A percentile compares a stretch with the other conserved stretches of the same genome.
These are phyloP conservation scores for Chromobotia macracanthus DNA, from an alignment of 2,797 vertebrate species.

Conservation along the genomic window DNA sequence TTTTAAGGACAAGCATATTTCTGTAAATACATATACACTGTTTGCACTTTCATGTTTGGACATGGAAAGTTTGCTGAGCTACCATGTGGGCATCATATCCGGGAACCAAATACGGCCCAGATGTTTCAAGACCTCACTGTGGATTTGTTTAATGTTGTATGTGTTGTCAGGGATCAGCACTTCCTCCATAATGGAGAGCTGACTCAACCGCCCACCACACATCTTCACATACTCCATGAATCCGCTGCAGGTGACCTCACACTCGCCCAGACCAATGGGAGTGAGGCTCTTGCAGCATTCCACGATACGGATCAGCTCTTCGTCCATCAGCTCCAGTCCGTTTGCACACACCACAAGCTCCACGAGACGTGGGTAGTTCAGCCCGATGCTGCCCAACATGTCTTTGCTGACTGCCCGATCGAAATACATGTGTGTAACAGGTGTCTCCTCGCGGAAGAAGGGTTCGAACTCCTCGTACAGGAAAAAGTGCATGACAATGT, in stretches of 20 bases:
- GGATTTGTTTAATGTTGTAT: slow-evolving; percentile 77
- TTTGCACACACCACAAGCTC: slow-evolving; percentile 80
- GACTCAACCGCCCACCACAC: slow-evolving; percentile 76
- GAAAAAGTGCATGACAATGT: slow-evolving; percentile 81
- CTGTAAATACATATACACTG: not conserved
- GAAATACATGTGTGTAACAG: slow-evolving; percentile 79
- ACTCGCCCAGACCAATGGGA: slow-evolving; percentile 78
- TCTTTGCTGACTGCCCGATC: slow-evolving; percentile 77
- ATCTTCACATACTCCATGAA: slow-evolving; percentile 79
- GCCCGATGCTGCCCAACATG: slow-evolving; percentile 75
- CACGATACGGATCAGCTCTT: slow-evolving; percentile 76
- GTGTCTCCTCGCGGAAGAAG: slow-evolving; percentile 79
- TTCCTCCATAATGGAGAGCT: slow-evolving; percentile 81
- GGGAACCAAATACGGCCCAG: slow-evolving; percentile 80
- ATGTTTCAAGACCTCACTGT: slow-evolving; percentile 77
- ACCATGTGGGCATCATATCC: slow-evolving; percentile 81
- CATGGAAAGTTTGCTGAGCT: slow-evolving; percentile 21
- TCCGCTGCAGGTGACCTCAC: slow-evolving; percentile 77
- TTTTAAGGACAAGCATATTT: not conserved
- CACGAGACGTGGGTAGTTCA: slow-evolving; percentile 75
- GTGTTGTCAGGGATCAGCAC: slow-evolving; percentile 77
- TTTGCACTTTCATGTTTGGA: not conserved
- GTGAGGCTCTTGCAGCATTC: slow-evolving; percentile 77
- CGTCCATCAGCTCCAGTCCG: slow-evolving; percentile 75
- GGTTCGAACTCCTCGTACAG: slow-evolving; percentile 78